Percentiles rank a stretch among this genome's conserved stretches.
Conservation (phyloP, 2,888 invertebrate species). For the Chrysopilus asiliformis region DNA sequence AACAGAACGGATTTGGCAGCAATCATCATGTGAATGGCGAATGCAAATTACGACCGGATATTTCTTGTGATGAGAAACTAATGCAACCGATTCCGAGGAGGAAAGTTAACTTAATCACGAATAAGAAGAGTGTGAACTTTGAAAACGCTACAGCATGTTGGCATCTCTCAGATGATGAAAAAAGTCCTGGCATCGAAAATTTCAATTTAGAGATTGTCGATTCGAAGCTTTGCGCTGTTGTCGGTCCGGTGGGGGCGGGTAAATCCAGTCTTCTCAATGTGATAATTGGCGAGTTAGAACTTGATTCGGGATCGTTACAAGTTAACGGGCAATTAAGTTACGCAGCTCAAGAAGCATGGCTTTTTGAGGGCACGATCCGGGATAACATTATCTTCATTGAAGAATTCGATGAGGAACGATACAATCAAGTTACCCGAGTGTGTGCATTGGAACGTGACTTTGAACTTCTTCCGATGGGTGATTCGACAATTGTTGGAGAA, state of each 20-base stretch:
- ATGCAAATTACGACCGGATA: constrained; percentile 11
- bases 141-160: constrained; percentile 10
- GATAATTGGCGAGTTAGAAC: constrained; percentile 55
- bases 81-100: no score
- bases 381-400: constrained; percentile 89
- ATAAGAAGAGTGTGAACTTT: constrained; percentile 13
- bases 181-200: constrained; percentile 5
- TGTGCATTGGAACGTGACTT: constrained; percentile 53
- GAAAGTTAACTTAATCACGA: no score
- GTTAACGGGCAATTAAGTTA: constrained; percentile 57
- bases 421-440: constrained; percentile 40
- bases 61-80: no score
- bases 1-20: neutral
- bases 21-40: constrained; percentile 24
- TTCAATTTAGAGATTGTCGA: constrained; percentile 11
- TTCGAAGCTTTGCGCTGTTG: constrained; percentile 30
- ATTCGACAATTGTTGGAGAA: constrained; percentile 45
- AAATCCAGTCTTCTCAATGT: constrained; percentile 60
- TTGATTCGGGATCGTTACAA: constrained; percentile 43
- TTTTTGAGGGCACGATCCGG: constrained; percentile 63
- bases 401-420: constrained; percentile 44
- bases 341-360: constrained; percentile 74
- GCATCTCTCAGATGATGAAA: constrained; percentile 5
- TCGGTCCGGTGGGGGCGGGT: constrained; percentile 61
- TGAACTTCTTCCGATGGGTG: constrained; percentile 42